Evolutionary conservation across 2,888 invertebrate species (phyloP), one percentile per base, ranked within the genome.

Genomic region (Chloromyia formosa): DNA sequence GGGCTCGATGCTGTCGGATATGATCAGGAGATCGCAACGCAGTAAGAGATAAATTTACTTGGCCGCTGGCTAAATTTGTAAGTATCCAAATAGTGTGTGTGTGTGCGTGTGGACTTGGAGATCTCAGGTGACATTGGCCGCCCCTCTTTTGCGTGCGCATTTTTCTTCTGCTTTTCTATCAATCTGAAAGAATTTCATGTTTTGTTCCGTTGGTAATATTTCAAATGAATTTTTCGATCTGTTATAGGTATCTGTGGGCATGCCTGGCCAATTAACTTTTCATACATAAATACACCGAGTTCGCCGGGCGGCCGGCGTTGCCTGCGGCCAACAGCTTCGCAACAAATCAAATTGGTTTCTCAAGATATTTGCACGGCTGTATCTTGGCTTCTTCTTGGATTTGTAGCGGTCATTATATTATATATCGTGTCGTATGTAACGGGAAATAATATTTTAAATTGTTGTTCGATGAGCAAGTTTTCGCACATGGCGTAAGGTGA

Each of bases 71-170:
- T 18, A 20, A 18, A 18, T 2, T 20, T 53, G 3, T 10, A 56
- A 20, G 54, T 54, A 54, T 54, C 54, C 16, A 16, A 54, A 54
- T n/a, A 56, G 14, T 18, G 18, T 18, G 27, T 35, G 2, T 35
- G 27, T 35, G 27, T 35, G 7, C 7, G 2, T 35, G 2, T 35
- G 2, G 27, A 35, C 27, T 35, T 2, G 7, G 27, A 35, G 27
- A 35, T n/a, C 62, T 40, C 42, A 40, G 62, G 62, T 64, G 62
- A 64, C 62, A 64, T 64, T 64, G 62, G 16, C 42, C 27, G 27
- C 62, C 12, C 9, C 40, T 61, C 27, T 40, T 64, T 64, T 16
- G 16, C 62, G n/a, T 2, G 56, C 56, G 16, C 10, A 56, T 18
- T 18, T 56, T 56, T 56, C 2, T 49, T 10, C 56, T 20, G 18